A percentile compares a stretch with the other conserved stretches of the same genome.
Conservation (phyloP, 2,888 invertebrate species). For the Holacanthella duospinosa region DNA sequence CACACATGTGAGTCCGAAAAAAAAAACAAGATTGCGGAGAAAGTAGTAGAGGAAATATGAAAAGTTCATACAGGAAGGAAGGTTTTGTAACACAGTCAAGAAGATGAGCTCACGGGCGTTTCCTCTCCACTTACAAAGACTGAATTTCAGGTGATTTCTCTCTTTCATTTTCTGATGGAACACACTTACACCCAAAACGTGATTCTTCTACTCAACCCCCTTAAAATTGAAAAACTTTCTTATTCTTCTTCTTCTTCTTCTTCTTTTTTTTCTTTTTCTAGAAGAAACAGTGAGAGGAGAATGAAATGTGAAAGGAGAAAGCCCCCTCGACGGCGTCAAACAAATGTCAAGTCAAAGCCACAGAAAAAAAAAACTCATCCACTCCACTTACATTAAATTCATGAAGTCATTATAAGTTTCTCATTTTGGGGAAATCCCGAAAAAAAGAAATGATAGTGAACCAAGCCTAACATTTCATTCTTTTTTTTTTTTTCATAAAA, state of each 20-base stretch:
- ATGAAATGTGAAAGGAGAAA: background rate
- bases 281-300: background rate
- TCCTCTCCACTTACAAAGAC: background rate
- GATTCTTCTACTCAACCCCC: constrained; percentile 31
- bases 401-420: background rate
- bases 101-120: background rate
- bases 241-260: too few relatives aligned
- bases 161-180: constrained; percentile 34
- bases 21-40: background rate
- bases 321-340: background rate
- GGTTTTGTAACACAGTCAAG: background rate
- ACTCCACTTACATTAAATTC: constrained; percentile 2
- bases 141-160: constrained; percentile 34
- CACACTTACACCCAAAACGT: constrained; percentile 30
- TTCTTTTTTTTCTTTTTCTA: too few relatives aligned
- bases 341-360: background rate
- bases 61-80: background rate
- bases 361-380: background rate
- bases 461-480: too few relatives aligned
- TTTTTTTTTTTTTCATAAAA: background rate
- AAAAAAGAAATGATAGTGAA: background rate
- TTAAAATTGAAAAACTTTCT: constrained; percentile 36
- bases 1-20: background rate
- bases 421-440: background rate
- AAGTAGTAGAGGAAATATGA: background rate